phyloP scores from a whole-genome alignment of 2,888 invertebrate species.

The Xylota sylvarum region DNA sequence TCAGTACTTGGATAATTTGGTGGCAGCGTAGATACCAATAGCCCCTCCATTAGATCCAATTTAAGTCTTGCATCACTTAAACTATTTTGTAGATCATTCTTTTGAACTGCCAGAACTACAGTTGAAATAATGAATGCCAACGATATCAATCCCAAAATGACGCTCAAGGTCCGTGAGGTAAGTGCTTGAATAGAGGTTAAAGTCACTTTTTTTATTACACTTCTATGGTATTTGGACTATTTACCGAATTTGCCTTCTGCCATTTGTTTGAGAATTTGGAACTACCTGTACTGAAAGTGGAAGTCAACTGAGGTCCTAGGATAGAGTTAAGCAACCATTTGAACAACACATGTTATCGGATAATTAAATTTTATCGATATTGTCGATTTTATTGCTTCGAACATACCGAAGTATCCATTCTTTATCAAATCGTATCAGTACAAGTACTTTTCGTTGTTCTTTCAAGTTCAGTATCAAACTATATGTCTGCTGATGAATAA shows the following conservation, averaged over 20 bases:
- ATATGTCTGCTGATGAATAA: not conserved
- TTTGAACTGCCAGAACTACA: slow-evolving; percentile 85
- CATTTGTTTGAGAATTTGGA: slow-evolving; percentile 19
- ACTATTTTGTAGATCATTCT: slow-evolving; percentile 80
- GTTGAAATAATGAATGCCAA: slow-evolving; percentile 86
- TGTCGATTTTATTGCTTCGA: slow-evolving; percentile 24
- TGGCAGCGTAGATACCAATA: slow-evolving; percentile 49
- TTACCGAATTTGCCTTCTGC: slow-evolving; percentile 23
- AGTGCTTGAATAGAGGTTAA: slow-evolving; percentile 4
- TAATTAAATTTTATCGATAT: slow-evolving; percentile 49
- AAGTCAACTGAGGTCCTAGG: slow-evolving; percentile 19
- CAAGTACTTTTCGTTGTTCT: not conserved
- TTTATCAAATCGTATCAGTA: slow-evolving; percentile 30
- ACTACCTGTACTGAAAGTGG: slow-evolving; percentile 7
- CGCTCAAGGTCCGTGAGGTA: not conserved
- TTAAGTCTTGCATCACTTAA: slow-evolving; percentile 81
- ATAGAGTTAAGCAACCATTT: not conserved
- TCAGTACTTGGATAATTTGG: slow-evolving; percentile 41
- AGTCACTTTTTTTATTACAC: not conserved
- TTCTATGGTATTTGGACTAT: not conserved
- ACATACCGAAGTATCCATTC: slow-evolving; percentile 33
- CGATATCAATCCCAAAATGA: slow-evolving; percentile 79
- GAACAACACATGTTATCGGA: slow-evolving; percentile 27
- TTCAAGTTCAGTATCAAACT: not conserved
- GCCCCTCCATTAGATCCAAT: slow-evolving; percentile 77